Percentiles rank a stretch among this genome's conserved stretches.
Evolutionary conservation across 1,140 invertebrate species (phyloP).

Genomic region (Thaumatotibia leucotreta): DNA sequence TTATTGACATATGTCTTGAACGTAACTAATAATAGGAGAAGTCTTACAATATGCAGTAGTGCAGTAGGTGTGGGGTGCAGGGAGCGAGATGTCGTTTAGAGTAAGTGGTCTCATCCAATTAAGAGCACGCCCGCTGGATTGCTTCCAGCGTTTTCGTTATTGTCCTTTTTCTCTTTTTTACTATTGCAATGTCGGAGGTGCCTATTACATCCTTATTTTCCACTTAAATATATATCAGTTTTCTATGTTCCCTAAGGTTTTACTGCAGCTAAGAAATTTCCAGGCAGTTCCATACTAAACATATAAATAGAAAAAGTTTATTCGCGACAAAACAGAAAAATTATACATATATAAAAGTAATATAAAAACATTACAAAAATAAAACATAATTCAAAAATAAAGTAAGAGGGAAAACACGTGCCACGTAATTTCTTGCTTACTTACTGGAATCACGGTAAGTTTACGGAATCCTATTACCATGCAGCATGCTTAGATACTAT

Average conservation of each 20-base stretch:
- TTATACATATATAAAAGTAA: too few species aligned
- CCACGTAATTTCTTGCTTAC: too few species aligned
- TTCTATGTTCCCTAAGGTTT: not conserved
- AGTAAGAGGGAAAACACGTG: too few species aligned
- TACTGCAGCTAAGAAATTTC: too few species aligned
- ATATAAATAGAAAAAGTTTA: too few species aligned
- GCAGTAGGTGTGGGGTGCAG: conserved; percentile 10
- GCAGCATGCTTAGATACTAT: too few species aligned
- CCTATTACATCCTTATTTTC: conserved; percentile 23
- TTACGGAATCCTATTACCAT: too few species aligned
- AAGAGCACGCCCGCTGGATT: conserved; percentile 64
- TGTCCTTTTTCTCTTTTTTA: conserved; percentile 50
- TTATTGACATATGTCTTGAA: not conserved
- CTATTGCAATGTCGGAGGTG: conserved; percentile 34
- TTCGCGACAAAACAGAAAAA: too few species aligned
- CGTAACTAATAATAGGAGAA: not conserved
- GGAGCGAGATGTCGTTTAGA: conserved; percentile 58
- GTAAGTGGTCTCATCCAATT: conserved; percentile 72
- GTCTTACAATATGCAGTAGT: not conserved
- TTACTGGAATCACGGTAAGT: too few species aligned
- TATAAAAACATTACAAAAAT: too few species aligned
- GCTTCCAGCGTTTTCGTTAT: conserved; percentile 68
- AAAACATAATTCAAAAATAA: too few species aligned
- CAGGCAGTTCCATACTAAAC: too few species aligned
- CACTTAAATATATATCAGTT: not conserved